phyloP scores from a whole-genome alignment of 2,888 invertebrate genomes.

The Agrypnus murinus region DNA sequence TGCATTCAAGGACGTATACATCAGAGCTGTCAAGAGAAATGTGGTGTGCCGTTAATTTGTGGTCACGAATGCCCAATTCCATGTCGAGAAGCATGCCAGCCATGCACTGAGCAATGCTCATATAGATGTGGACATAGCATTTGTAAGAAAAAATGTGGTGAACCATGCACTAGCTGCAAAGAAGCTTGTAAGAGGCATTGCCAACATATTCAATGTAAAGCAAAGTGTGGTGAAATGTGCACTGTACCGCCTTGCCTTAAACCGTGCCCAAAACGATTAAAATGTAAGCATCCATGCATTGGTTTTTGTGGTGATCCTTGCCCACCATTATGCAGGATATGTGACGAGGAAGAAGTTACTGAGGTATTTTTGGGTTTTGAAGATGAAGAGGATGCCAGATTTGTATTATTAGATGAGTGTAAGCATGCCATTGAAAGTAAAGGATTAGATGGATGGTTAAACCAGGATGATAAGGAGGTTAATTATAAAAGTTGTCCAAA shows the following conservation, averaged over 20 bases:
- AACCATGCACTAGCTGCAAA: slow-evolving; percentile 67
- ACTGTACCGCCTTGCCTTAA: slow-evolving; percentile 69
- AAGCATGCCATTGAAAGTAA: slow-evolving; percentile 72
- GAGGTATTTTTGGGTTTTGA: slow-evolving; percentile 70
- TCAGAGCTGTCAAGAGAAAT: slow-evolving; percentile 73
- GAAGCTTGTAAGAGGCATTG: slow-evolving; percentile 68
- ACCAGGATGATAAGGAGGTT: slow-evolving; percentile 54
- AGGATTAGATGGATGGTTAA: slow-evolving; percentile 70
- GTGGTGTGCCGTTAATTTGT: slow-evolving; percentile 76
- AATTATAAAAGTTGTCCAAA: slow-evolving; percentile 73
- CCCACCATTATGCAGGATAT: slow-evolving; percentile 75
- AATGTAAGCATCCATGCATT: slow-evolving; percentile 78
- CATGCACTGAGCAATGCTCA: slow-evolving; percentile 73
- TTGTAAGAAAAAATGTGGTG: slow-evolving; percentile 71
- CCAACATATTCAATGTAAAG: slow-evolving; percentile 72
- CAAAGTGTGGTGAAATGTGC: slow-evolving; percentile 72
- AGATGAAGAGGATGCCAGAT: slow-evolving; percentile 75
- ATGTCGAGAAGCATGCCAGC: slow-evolving; percentile 75
- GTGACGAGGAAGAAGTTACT: slow-evolving; percentile 72
- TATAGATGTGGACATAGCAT: slow-evolving; percentile 74
- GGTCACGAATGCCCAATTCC: slow-evolving; percentile 77
- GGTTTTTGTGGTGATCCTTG: slow-evolving; percentile 84
- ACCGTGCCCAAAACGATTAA: slow-evolving; percentile 68
- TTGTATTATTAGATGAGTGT: slow-evolving; percentile 74
- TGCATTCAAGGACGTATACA: slow-evolving; percentile 79